Evolutionary conservation across 1,140 invertebrate genomes (phyloP).

Genomic region (Drosophila oshimai): DNA sequence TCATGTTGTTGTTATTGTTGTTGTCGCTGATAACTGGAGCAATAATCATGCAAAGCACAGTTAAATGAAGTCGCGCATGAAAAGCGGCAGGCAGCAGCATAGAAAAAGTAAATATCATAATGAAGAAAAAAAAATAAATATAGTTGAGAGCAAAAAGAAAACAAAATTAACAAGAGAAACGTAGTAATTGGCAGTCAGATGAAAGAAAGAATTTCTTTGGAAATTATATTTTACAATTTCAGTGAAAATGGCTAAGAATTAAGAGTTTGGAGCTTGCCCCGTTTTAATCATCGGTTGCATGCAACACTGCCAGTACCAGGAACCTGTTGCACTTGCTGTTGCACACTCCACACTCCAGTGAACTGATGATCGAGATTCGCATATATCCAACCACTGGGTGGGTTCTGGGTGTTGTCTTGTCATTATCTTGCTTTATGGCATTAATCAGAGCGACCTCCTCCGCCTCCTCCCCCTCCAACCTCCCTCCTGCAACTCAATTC

Average conservation of each 20-base stretch:
- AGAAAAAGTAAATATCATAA: conserved; percentile 33
- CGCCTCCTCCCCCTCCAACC: neutral
- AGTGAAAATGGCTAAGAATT: conserved; percentile 73
- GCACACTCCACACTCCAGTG: conserved; percentile 47
- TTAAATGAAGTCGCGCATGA: conserved; percentile 75
- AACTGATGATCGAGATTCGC: conserved; percentile 33
- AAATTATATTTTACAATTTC: conserved; percentile 74
- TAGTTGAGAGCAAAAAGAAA: conserved; percentile 24
- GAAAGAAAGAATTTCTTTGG: conserved; percentile 60
- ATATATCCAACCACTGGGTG: conserved; percentile 28
- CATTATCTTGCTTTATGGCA: conserved; percentile 58
- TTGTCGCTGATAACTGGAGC: conserved; percentile 66
- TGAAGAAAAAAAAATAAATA: conserved; percentile 26
- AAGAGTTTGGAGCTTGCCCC: conserved; percentile 58
- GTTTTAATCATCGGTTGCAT: conserved; percentile 77
- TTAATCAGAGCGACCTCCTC: conserved; percentile 29
- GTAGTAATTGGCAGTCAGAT: conserved; percentile 45
- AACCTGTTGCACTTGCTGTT: conserved; percentile 45
- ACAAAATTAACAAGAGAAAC: conserved; percentile 55
- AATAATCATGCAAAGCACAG: conserved; percentile 75
- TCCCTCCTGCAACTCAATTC: neutral
- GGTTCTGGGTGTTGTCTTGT: conserved; percentile 57
- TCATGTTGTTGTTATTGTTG: conserved; percentile 20
- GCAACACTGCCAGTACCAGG: conserved; percentile 60
- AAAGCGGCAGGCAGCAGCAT: conserved; percentile 44